Conservation (phyloP, 2,797 vertebrate genomes). For the Anas flavirostris region DNA sequence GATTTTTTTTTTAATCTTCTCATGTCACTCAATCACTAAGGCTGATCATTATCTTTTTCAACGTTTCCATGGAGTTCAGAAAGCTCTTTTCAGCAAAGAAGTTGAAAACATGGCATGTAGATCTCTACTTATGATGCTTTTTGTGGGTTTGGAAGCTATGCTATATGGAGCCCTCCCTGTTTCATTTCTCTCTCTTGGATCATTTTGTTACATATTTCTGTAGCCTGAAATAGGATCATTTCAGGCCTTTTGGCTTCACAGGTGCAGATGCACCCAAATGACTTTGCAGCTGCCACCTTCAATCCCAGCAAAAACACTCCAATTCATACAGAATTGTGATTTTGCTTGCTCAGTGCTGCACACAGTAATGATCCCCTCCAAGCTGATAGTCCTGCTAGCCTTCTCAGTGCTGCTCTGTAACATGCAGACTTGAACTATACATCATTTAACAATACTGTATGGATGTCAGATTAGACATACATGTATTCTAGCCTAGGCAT, state of each 20-base stretch:
- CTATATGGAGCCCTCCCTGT: not conserved
- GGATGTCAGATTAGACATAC: not conserved
- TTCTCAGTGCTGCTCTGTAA: not conserved
- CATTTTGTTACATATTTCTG: not conserved
- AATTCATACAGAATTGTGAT: not conserved
- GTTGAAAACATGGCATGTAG: not conserved
- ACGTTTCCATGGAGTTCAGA: conserved; percentile 72
- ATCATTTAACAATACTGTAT: not conserved
- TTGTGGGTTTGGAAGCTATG: not conserved
- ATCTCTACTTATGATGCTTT: not conserved
- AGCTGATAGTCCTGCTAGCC: not conserved
- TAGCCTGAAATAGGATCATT: not conserved
- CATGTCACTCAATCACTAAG: conserved; percentile 65
- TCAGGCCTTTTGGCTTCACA: not conserved
- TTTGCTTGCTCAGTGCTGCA: not conserved
- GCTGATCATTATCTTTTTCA: conserved; percentile 53
- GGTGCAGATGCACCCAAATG: not conserved
- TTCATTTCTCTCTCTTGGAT: not conserved
- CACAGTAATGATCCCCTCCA: not conserved
- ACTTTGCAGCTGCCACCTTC: not conserved
- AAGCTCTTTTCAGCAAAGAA: conserved; percentile 65
- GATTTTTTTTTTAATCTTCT: conserved; percentile 31
- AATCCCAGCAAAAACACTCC: not conserved
- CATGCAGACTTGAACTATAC: not conserved
- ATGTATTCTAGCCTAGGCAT: not conserved